Conservation (phyloP, 2,888 invertebrate species). For the Bimastos eiseni region DNA sequence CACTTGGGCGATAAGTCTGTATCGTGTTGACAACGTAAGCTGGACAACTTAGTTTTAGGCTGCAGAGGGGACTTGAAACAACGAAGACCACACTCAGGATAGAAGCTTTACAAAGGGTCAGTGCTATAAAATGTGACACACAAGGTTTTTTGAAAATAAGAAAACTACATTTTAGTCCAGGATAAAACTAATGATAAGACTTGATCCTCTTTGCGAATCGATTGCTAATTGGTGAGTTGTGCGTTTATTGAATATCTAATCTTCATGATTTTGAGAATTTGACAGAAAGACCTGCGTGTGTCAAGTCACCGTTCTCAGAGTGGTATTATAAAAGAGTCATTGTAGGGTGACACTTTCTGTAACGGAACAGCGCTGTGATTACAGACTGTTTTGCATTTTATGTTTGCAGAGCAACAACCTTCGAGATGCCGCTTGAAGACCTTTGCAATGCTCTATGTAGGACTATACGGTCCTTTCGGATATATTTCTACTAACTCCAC, state of each 20-base stretch:
- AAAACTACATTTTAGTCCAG: neutral
- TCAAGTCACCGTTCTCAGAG: too few relatives aligned
- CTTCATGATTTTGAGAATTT: neutral
- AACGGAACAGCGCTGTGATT: neutral
- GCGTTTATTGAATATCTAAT: too few relatives aligned
- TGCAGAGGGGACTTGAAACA: neutral
- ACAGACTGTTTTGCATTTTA: neutral
- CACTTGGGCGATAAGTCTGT: neutral
- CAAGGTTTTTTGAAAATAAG: neutral
- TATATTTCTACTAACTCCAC: neutral
- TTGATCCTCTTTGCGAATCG: neutral
- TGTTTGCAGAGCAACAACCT: neutral
- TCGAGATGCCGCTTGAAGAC: neutral
- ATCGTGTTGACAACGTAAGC: neutral
- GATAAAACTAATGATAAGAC: too few relatives aligned
- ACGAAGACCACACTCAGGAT: neutral
- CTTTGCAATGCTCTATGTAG: neutral
- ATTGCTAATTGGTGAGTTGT: neutral
- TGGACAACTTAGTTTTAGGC: neutral
- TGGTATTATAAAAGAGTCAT: too few relatives aligned
- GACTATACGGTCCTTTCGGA: constrained; percentile 23
- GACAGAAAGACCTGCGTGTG: too few relatives aligned
- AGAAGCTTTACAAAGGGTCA: neutral
- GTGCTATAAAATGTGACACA: neutral
- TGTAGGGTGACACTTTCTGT: neutral